Evolutionary conservation across 1,140 invertebrate genomes (phyloP).

Genomic region (Aphidius gifuensis): DNA sequence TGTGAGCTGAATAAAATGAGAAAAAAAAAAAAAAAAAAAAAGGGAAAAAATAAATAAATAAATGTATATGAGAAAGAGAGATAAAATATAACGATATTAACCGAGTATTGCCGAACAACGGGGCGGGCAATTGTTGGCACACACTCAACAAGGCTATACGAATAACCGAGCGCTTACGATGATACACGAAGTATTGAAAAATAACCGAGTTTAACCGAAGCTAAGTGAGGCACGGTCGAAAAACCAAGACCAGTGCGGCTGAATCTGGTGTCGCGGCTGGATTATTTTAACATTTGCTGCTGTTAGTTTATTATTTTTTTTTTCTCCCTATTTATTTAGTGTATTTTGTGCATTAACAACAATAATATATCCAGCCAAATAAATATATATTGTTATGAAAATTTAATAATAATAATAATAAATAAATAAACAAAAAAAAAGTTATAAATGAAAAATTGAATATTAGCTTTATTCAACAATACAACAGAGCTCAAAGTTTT

Average conservation of each 20-base stretch:
- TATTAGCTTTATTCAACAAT: no score
- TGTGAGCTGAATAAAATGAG: no score
- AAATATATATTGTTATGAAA: not conserved
- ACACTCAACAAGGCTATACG: not conserved
- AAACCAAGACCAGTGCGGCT: constrained; percentile 22
- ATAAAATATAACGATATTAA: constrained; percentile 12
- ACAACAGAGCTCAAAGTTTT: no score
- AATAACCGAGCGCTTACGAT: constrained; percentile 19
- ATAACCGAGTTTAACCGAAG: constrained; percentile 21
- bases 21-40: not conserved
- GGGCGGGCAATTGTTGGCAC: constrained; percentile 16
- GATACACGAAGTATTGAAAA: constrained; percentile 4
- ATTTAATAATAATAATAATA: not conserved
- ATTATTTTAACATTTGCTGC: constrained; percentile 16
- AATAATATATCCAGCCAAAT: not conserved
- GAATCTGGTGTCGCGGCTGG: constrained; percentile 32
- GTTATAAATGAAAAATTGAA: not conserved
- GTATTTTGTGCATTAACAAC: constrained; percentile 15
- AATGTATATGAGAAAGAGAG: not conserved
- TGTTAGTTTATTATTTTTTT: not conserved
- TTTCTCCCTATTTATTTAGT: constrained; percentile 11
- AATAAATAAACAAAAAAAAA: no score
- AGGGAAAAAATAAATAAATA: constrained; percentile 13
- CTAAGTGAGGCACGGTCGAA: constrained; percentile 24
- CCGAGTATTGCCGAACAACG: constrained; percentile 22